Base-by-base conservation (phyloP, 2,113 vertebrate genomes). In the Eretmochelys imbricata region DNA sequence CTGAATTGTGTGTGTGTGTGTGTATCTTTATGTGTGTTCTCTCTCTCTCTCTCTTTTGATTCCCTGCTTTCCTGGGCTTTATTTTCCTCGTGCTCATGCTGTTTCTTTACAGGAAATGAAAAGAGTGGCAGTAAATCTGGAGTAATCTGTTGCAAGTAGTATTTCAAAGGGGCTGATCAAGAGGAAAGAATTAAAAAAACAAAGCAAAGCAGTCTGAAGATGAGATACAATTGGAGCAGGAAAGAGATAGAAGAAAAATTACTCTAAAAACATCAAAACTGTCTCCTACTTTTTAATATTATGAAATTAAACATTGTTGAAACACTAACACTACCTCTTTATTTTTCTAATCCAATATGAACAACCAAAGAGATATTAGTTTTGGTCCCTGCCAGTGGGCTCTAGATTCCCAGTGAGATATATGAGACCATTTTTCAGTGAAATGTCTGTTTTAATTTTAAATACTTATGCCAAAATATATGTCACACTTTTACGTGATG, bases 81-180 rank as follows among this genome's bases (percentile, higher is more conserved):
- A 89, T 95, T 95, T 62, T 86, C 62, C 65, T 95, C 79, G 89
- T 76, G 54, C 24, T 95, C 82, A 87, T 80, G 35, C 31, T 93
- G 57, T 90, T 95, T 95, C 69, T 96, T 97, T 96, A 80, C 65
- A 96, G 82, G 50, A 88, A 97, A 57, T 80, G 31, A 49, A 85
- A 94, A 93, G 20, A 78, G 35, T 59, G 79, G 78, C 86, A 94
- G 12, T 78, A 94, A 93, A 19, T 48, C 93, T 88, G 89, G 46
- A 19, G 12, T 72, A 53, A 27, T 51, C 69, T 93, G 20, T 62
- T 95, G 93, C 89, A 90, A 87, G 51, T 57, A 89, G 87, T 80
- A 87, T 22, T 53, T 51, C 42, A 86, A 55, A 79, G 6, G 42
- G 35, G 53, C 85, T 76, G 50, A 42, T 51, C n/a, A 76, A 17